phyloP scores from a whole-genome alignment of 2,113 vertebrate species.

The Notechis scutatus region DNA sequence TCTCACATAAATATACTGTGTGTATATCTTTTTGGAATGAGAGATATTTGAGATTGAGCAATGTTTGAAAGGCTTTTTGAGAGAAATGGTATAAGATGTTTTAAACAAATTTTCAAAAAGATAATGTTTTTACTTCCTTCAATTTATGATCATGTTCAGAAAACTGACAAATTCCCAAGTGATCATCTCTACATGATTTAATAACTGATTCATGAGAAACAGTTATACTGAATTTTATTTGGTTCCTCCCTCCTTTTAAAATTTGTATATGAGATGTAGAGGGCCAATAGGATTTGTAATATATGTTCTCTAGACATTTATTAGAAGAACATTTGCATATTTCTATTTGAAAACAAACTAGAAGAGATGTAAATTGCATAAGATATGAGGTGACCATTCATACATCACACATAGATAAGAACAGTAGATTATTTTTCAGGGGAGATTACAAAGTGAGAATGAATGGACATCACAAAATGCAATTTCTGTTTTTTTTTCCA shows the following conservation, averaged over 20 bases:
- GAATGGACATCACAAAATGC: not conserved
- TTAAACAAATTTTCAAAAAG: not conserved
- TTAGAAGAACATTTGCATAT: not conserved
- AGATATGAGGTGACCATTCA: not conserved
- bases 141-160: not conserved
- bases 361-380: not conserved
- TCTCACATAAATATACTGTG: not conserved
- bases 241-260: not conserved
- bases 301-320: not conserved
- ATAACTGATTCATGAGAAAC: not conserved
- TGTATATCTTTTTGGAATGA: not conserved
- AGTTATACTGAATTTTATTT: not conserved
- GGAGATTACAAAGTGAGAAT: not conserved
- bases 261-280: not conserved
- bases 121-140: not conserved
- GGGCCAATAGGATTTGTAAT: not conserved
- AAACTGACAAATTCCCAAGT: not conserved
- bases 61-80: not conserved
- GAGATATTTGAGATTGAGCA: not conserved
- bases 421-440: not conserved
- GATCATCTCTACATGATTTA: not conserved
- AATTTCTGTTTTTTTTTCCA: not conserved
- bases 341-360: not conserved
- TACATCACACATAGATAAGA: not conserved
- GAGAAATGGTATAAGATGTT: not conserved